Base-by-base conservation (phyloP, 2,888 invertebrate genomes). In the Noctua fimbriata region DNA sequence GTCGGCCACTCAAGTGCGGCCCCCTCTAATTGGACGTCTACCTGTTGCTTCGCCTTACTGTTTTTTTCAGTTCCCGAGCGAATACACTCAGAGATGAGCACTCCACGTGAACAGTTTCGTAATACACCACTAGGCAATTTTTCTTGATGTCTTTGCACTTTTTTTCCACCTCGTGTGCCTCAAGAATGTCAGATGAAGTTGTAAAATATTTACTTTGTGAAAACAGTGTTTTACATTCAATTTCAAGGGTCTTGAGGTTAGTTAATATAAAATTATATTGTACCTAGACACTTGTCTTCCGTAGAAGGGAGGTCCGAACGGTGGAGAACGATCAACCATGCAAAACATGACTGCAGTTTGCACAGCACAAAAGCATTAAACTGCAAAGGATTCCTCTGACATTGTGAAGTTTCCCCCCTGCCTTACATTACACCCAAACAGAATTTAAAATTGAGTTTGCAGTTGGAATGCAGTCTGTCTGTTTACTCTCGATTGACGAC, bases 21-120 rank as follows among this genome's bases (percentile, higher is more conserved):
- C 92, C 92, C 89, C 95, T 94, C 96, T 97, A 96, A 97, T 96
- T 96, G 97, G 96, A 95, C 93, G 94, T 94, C 95, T 96, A 97
- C 96, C 96, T 96, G 96, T 97, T 97, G 96, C 95, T 92, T 92
- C 92, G 90, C 91, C 94, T 94, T 93, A 93, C 92, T 92, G 92
- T 94, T 94, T 95, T 85, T 95, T 94, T 93, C 91, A 92, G 90
- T 88, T 91, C 87, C 90, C 91, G 88, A 90, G 92, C 88, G 94
- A 94, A 93, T 91, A 93, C 92, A 91, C 92, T 92, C 90, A 81
- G 90, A 91, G 94, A 94, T 92, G 93, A 95, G 93, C 92, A 91
- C 92, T 93, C 91, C 93, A 94, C 94, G 94, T 94, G 93, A 93
- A 95, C 91, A 88, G 93, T 93, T 93, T 94, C 86, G 89, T 93